Conservation (phyloP, 2,888 invertebrate species). For the Lepidochitona cinerea region DNA sequence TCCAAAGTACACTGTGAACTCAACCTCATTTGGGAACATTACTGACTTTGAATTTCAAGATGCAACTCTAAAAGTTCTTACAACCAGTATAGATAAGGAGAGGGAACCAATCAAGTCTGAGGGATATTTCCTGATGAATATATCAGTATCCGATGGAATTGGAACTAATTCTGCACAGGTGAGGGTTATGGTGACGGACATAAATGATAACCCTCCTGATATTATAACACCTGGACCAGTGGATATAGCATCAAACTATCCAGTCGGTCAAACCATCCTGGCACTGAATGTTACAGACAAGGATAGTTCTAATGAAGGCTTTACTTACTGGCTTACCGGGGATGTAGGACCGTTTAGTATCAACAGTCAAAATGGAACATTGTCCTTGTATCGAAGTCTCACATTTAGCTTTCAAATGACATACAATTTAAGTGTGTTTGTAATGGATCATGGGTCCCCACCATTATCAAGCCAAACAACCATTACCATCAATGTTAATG, state of each 20-base stretch:
- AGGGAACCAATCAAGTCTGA: not conserved
- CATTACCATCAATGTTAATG: not conserved
- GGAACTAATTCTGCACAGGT: not conserved
- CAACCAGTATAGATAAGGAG: not conserved
- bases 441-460: not conserved
- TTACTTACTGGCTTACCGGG: constrained; percentile 20
- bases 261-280: not conserved
- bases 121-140: not conserved
- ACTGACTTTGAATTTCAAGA: not conserved
- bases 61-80: not conserved
- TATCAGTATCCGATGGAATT: not conserved
- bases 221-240: not conserved
- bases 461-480: not conserved
- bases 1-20: not conserved
- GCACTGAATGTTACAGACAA: not conserved
- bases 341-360: constrained; percentile 24
- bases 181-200: not conserved
- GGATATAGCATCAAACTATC: not conserved
- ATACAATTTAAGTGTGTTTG: not conserved
- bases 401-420: no score
- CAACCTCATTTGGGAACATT: not conserved
- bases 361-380: constrained; percentile 14
- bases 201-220: not conserved
- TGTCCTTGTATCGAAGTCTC: not conserved
- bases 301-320: constrained; percentile 16